Evolutionary conservation across 2,113 vertebrate species (phyloP).

Genomic region (Spheniscus mendiculus): DNA sequence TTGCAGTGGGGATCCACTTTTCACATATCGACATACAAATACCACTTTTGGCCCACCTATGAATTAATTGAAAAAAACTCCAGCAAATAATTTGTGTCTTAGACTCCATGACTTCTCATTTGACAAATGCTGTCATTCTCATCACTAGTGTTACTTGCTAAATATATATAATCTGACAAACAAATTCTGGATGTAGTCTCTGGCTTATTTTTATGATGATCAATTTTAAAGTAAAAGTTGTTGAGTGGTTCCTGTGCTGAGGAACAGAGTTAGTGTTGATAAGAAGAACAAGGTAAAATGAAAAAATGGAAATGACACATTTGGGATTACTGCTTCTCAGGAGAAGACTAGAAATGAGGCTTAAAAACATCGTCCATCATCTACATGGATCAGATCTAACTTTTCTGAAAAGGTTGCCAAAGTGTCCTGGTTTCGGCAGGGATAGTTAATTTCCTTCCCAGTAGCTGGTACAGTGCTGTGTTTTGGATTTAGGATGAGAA

Average conservation of each 20-base stretch:
- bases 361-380: background rate
- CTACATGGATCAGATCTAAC: background rate
- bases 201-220: background rate
- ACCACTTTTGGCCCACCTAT: background rate
- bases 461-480: no score
- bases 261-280: background rate
- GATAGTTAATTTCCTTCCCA: no score
- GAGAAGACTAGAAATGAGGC: background rate
- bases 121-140: background rate
- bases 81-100: background rate
- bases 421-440: no score
- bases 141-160: background rate
- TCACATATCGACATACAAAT: background rate
- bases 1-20: background rate
- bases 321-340: background rate
- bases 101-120: background rate
- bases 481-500: no score
- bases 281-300: background rate
- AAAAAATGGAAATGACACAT: background rate
- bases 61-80: background rate
- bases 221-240: background rate
- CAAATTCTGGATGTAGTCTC: background rate
- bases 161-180: background rate
- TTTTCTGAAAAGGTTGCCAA: background rate
- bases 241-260: background rate